Evolutionary conservation across 2,797 vertebrate species (phyloP).

Genomic region (Lacerta bilineata): DNA sequence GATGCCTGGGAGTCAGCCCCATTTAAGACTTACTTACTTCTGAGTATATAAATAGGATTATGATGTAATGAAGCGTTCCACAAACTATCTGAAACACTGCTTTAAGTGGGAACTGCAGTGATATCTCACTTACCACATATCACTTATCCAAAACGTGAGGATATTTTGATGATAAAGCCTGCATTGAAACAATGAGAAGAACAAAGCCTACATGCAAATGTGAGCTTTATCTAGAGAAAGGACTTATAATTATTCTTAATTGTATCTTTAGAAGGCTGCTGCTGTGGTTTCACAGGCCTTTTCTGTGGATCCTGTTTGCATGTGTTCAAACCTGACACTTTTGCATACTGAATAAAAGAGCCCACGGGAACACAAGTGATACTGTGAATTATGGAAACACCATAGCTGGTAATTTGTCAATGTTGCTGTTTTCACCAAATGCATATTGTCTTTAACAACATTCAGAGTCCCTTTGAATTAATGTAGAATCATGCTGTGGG

Average conservation of each 20-base stretch:
- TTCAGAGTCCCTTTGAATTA: background rate
- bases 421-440: background rate
- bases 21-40: too few species aligned
- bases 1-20: too few species aligned
- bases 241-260: background rate
- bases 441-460: background rate
- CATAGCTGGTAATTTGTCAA: background rate
- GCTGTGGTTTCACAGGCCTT: background rate
- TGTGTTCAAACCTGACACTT: conserved; percentile 1
- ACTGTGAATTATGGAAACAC: conserved; percentile 9
- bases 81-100: conserved; percentile 25
- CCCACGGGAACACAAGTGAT: background rate
- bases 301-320: background rate
- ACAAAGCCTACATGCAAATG: background rate
- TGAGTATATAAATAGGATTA: too few species aligned
- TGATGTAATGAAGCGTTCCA: background rate
- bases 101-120: conserved; percentile 16
- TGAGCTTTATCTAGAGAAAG: background rate
- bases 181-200: background rate
- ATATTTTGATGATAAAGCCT: background rate
- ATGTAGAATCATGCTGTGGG: background rate
- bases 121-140: background rate
- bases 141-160: background rate
- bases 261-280: background rate
- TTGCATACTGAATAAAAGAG: background rate